Evolutionary conservation across 2,113 vertebrate genomes (phyloP), one percentile per base, ranked within the genome.

Genomic region (Poecile atricapillus): DNA sequence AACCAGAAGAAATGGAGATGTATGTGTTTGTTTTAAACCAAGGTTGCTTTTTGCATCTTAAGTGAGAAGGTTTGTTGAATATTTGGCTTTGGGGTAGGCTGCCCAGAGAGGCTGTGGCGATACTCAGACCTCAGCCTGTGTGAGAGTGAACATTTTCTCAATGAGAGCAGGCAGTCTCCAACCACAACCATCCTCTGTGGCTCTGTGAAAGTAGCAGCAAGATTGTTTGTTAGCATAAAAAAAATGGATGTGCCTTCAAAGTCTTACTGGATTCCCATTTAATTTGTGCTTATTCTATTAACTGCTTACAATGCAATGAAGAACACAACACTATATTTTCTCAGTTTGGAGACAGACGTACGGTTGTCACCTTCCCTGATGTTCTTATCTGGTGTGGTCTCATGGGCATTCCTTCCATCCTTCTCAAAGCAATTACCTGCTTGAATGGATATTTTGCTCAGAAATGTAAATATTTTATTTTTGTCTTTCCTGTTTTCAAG

Each of bases 21-120:
- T 60, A 68, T 90, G 84, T 97, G 92, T 89, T 97, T 97, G 91
- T 96, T 96, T 96, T 92, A 97, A 98, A 93, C 94, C 93, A 93
- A 91, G 58, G 86, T 94, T 88, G 83, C 68, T 44, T 97, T 97
- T 97, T 95, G 76, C 79, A 74, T 97, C 68, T n/a, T 30, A 53
- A n/a, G 35, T 33, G 12, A 67, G 10, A 39, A 74, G 25, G 3
- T 53, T 83, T 35, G 9, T 31, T 41, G 30, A 52, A 15, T 68
- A 33, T 47, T 60, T 46, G 41, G 41, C 28, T 13, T 4, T 68
- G 46, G 17, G 16, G n/a, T 18, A 22, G 20, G 9, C 27, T 52
- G n/a, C 53, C 53, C 59, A 35, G 68, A 43, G 41, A 41, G 19
- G 41, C 28, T 35, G 59, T 16, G 37, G 24, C 62, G 44, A 27